These are phyloP conservation scores for Probosciger aterrimus DNA, from an alignment of 2,113 vertebrate genomes.

Conservation along the genomic window DNA sequence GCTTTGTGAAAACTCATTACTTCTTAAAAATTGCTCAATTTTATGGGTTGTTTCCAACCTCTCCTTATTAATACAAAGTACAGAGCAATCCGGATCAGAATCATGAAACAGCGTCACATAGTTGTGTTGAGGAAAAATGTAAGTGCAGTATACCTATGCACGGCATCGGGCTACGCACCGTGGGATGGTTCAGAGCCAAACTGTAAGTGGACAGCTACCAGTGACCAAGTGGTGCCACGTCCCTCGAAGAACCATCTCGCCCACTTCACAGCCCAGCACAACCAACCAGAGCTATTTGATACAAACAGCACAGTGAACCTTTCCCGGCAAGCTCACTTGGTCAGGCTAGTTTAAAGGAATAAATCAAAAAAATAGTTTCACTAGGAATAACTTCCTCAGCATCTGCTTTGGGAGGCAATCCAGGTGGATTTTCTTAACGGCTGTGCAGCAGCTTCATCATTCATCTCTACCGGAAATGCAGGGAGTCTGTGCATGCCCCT, in stretches of 20 bases:
- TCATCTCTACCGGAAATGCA: background rate
- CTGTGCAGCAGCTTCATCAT: background rate
- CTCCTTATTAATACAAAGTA: background rate
- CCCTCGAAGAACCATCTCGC: background rate
- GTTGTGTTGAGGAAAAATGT: background rate
- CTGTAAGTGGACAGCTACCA: background rate
- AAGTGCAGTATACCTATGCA: rapidly evolving
- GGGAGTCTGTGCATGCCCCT: too few relatives aligned
- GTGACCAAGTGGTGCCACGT: background rate
- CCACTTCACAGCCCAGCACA: background rate
- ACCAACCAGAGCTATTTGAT: background rate
- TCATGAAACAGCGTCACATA: background rate
- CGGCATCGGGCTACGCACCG: rapidly evolving
- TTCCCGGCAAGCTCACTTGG: background rate
- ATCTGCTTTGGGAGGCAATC: background rate
- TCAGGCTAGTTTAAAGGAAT: background rate
- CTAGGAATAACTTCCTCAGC: background rate
- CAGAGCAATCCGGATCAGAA: background rate
- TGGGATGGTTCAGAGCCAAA: rapidly evolving
- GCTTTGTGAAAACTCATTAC: background rate
- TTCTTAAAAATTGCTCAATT: background rate
- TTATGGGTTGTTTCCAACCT: background rate
- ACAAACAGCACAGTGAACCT: rapidly evolving
- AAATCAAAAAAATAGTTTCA: background rate
- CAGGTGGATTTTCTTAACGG: background rate